phyloP scores from a whole-genome alignment of 2,888 invertebrate species.

The Sclerodermus sp. region DNA sequence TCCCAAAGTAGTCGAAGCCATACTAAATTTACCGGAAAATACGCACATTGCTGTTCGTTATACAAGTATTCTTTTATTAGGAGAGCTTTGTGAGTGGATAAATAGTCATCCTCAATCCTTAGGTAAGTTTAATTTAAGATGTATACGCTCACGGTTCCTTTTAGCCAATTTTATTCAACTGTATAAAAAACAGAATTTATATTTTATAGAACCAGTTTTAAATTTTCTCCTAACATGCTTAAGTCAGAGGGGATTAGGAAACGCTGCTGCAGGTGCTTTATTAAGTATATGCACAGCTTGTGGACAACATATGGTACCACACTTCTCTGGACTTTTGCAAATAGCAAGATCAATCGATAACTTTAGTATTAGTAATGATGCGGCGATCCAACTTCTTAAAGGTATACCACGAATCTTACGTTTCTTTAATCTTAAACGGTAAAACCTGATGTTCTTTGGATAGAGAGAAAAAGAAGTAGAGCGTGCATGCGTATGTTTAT shows the following conservation, averaged over 20 bases:
- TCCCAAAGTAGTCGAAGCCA: conserved; percentile 90
- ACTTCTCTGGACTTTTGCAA: conserved; percentile 73
- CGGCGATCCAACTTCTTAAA: conserved; percentile 74
- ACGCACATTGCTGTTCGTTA: conserved; percentile 85
- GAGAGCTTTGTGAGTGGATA: conserved; percentile 95
- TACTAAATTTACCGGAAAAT: conserved; percentile 77
- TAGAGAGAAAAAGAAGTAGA: too few relatives aligned
- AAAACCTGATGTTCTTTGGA: too few relatives aligned
- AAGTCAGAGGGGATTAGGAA: conserved; percentile 72
- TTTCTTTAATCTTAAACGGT: too few relatives aligned
- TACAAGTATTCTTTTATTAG: conserved; percentile 84
- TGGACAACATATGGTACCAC: conserved; percentile 74
- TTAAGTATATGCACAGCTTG: conserved; percentile 86
- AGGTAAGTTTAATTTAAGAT: conserved; percentile 54
- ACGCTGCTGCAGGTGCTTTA: conserved; percentile 80
- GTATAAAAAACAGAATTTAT: too few relatives aligned
- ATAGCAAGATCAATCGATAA: conserved; percentile 74
- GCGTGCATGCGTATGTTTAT: too few relatives aligned
- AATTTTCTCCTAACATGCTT: conserved; percentile 77
- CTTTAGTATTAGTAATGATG: conserved; percentile 72
- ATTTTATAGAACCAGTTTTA: conserved; percentile 79
- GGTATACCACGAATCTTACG: too few relatives aligned
- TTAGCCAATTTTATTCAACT: too few relatives aligned
- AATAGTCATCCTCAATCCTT: conserved; percentile 81
- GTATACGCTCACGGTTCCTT: too few relatives aligned